These are phyloP conservation scores for Minunthozetes semirufus DNA, from an alignment of 2,888 invertebrate genomes.

Conservation along the genomic window DNA sequence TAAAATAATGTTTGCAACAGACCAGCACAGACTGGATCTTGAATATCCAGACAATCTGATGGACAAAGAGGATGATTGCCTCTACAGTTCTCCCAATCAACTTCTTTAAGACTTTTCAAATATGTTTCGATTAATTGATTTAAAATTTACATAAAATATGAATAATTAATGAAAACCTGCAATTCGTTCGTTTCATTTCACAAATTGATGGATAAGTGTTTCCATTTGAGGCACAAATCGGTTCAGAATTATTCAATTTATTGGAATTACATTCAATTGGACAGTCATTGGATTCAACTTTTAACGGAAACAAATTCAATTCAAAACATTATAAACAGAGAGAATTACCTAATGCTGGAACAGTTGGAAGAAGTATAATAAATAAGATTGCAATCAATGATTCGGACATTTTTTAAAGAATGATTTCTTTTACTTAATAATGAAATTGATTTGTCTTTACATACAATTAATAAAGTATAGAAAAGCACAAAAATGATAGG, in stretches of 20 bases:
- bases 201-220: constrained; percentile 40
- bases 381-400: too few relatives aligned
- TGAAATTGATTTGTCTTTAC: too few relatives aligned
- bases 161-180: constrained; percentile 37
- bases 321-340: too few relatives aligned
- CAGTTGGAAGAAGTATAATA: too few relatives aligned
- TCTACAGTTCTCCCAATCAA: constrained; percentile 39
- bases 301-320: too few relatives aligned
- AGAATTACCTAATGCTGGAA: too few relatives aligned
- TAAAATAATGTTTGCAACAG: not conserved
- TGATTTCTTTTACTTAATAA: too few relatives aligned
- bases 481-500: too few relatives aligned
- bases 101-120: constrained; percentile 34
- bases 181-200: constrained; percentile 39
- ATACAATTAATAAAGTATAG: too few relatives aligned
- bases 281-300: too few relatives aligned
- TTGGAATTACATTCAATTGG: constrained; percentile 14
- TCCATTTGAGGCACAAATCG: constrained; percentile 41
- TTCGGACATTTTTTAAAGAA: too few relatives aligned
- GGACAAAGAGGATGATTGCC: constrained; percentile 41
- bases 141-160: not conserved
- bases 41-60: constrained; percentile 41
- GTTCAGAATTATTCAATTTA: constrained; percentile 18
- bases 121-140: constrained; percentile 1
- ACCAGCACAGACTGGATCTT: constrained; percentile 42